These are phyloP conservation scores for Lontra canadensis DNA, from an alignment of 2,113 vertebrate species.

Conservation along the genomic window DNA sequence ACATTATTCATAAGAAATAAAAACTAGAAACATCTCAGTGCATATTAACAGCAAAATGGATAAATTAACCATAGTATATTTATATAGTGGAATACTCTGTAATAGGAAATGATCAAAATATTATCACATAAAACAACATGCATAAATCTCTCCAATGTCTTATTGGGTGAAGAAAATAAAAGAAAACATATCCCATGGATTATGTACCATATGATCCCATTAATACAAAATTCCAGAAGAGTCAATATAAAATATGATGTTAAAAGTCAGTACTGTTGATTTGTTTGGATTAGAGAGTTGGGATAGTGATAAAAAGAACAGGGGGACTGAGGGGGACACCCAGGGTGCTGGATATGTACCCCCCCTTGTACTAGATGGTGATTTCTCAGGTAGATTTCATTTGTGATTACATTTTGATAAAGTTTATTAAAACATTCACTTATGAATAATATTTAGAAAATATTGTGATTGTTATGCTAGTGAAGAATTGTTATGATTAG, in stretches of 20 bases:
- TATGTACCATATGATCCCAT: not conserved
- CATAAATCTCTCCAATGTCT: not conserved
- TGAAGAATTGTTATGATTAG: not conserved
- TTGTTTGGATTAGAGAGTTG: not conserved
- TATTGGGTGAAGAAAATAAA: not conserved
- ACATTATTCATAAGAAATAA: not conserved
- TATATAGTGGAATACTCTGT: not conserved
- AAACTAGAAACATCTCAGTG: not conserved
- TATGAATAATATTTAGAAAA: not conserved
- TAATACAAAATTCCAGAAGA: not conserved
- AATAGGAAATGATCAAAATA: conserved; percentile 39
- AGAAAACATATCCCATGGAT: not conserved
- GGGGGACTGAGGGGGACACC: not conserved
- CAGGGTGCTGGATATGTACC: not conserved
- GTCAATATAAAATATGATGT: not conserved
- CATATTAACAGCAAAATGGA: not conserved
- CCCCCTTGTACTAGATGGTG: not conserved
- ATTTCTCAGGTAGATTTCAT: not conserved
- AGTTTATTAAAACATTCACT: not conserved
- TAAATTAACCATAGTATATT: not conserved
- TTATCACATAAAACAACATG: not conserved
- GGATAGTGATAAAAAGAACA: not conserved
- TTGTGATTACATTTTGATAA: not conserved
- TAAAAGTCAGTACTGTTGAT: not conserved
- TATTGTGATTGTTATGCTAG: not conserved